phyloP scores from a whole-genome alignment of 2,113 vertebrate genomes.

The Stictonetta naevosa region DNA sequence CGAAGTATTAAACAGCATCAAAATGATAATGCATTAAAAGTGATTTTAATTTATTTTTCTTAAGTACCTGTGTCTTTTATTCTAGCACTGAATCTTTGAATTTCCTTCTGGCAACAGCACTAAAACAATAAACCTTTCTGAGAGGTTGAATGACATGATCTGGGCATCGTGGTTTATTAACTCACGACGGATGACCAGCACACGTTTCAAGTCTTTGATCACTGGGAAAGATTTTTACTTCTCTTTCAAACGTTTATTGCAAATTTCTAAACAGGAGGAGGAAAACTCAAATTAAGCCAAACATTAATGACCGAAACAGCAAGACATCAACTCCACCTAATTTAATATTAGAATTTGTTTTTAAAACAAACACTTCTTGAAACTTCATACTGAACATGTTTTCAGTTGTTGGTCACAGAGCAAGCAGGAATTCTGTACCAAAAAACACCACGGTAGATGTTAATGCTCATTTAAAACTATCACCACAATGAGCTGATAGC shows the following conservation, averaged over 20 bases:
- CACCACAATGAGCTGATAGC: not conserved
- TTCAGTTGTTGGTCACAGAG: not conserved
- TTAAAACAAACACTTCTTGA: not conserved
- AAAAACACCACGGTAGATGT: not conserved
- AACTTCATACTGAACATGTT: not conserved
- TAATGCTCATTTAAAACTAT: not conserved
- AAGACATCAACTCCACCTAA: not conserved
- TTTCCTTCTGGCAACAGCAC: constrained; percentile 38
- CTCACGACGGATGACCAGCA: not conserved
- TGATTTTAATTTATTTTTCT: not conserved
- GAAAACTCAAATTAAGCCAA: not conserved
- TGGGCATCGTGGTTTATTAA: not conserved
- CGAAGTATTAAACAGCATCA: not conserved
- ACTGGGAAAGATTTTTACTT: not conserved
- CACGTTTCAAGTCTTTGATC: constrained; percentile 14
- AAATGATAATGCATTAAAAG: not conserved
- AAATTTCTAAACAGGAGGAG: not conserved
- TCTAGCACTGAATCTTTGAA: not conserved
- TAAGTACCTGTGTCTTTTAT: not conserved
- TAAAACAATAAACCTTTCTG: not conserved
- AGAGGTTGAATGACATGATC: not conserved
- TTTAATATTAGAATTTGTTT: not conserved
- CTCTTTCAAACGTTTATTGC: not conserved
- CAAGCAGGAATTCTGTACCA: not conserved
- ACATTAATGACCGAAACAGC: not conserved